Evolutionary conservation across 2,113 vertebrate species (phyloP), one percentile per base, ranked within the genome.

Genomic region (Ivindomyrus marchei): DNA sequence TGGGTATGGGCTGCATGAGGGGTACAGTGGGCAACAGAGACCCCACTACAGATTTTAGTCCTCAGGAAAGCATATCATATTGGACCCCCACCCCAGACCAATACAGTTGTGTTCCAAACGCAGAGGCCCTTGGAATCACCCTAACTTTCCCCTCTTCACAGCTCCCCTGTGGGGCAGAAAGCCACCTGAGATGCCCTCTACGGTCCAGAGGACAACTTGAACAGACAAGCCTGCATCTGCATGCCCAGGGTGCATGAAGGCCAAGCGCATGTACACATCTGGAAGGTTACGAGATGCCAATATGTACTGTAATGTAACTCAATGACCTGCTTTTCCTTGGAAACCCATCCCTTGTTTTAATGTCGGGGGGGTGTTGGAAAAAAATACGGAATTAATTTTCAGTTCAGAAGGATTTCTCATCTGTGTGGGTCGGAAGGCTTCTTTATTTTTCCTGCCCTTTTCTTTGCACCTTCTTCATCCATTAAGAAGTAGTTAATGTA

Each of bases 351-450:
- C n/a, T 56, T 7, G 24, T 87, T 80, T 80, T 7, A 42, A 8
- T 21, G 6, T 21, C 31, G 31, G 31, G 31, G 31, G 27, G 39
- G 9, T 3, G 39, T 24, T 24, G 46, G 39, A 85, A 45, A n/a
- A 53, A n/a, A 27, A 46, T 27, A 31, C 46, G 17, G 31, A 53
- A 53, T 56, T 21, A 27, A 87, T 53, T 39, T 87, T 50, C 47
- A 87, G 27, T 31, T 13, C 85, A 87, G 85, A 87, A 53, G 85
- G 50, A 36, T 87, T 56, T 87, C 85, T 56, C 85, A 87, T 56
- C 15, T 56, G 85, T 36, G 85, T 53, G 85, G 85, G 31, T 50
- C 13, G 2, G 7, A 36, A 31, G 13, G 50, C 85, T 39, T 52
- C 17, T 53, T 36, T 6, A 87, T 56, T 87, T 53, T 10, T 87